phyloP scores from a whole-genome alignment of 1,140 invertebrate genomes.

The Littorina saxatilis region DNA sequence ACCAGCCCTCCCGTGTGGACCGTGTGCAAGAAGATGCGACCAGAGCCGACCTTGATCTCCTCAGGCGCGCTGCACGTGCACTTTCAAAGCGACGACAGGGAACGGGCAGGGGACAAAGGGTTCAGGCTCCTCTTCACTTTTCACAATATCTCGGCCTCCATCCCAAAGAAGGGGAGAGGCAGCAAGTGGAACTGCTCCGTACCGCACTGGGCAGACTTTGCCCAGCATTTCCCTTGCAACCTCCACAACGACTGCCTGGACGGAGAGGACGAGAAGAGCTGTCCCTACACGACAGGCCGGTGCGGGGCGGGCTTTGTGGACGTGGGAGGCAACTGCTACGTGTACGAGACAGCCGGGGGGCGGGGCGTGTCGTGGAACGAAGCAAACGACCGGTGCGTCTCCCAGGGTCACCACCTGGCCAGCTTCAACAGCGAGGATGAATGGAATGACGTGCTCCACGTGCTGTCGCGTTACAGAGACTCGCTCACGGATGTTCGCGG shows the following conservation, averaged over 20 bases:
- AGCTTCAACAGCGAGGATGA: too few relatives aligned
- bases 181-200: constrained; percentile 31
- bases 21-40: too few relatives aligned
- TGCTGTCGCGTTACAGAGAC: too few relatives aligned
- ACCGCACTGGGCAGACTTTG: constrained; percentile 13
- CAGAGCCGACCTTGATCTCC: not conserved
- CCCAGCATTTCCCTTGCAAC: constrained; percentile 22
- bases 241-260: not conserved
- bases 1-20: too few relatives aligned
- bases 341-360: not conserved
- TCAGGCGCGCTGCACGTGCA: not conserved
- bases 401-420: too few relatives aligned
- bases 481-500: too few relatives aligned
- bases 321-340: not conserved
- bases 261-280: constrained; percentile 2
- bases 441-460: too few relatives aligned
- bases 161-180: not conserved
- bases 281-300: not conserved
- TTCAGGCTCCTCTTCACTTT: not conserved
- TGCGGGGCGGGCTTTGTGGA: not conserved
- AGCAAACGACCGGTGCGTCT: not conserved
- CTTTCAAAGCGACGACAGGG: not conserved
- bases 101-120: not conserved
- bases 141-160: not conserved
- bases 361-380: not conserved